phyloP scores from a whole-genome alignment of 35 echinoderm and acorn worm species.

The Amphiura filiformis region DNA sequence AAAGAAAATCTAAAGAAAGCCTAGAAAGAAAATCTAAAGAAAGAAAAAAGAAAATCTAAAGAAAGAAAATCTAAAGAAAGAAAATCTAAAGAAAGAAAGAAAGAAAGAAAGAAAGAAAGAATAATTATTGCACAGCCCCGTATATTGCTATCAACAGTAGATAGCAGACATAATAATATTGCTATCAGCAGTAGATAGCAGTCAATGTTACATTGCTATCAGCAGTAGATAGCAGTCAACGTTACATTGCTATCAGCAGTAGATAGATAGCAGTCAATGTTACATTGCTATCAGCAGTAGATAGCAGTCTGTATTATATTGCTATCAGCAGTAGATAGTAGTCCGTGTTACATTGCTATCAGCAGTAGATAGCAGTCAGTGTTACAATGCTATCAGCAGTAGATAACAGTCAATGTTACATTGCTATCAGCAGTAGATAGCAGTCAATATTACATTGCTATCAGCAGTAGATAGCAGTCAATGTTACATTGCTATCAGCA shows the following conservation, averaged over 20 bases:
- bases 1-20: no score
- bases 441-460: background rate
- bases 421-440: background rate
- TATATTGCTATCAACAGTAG: background rate
- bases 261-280: no score
- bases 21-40: no score
- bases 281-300: background rate
- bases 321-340: background rate
- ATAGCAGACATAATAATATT: background rate
- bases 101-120: no score
- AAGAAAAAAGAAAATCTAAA: no score
- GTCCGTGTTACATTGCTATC: background rate
- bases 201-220: background rate
- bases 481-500: background rate
- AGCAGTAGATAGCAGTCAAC: background rate
- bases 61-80: no score
- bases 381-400: background rate
- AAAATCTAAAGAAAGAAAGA: no score
- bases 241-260: background rate
- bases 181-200: background rate
- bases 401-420: background rate
- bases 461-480: background rate
- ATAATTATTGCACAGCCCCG: no score
- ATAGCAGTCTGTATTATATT: background rate
- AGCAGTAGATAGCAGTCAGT: background rate